Evolutionary conservation across 2,888 invertebrate species (phyloP), one percentile per base, ranked within the genome.

Genomic region (Timema podura): DNA sequence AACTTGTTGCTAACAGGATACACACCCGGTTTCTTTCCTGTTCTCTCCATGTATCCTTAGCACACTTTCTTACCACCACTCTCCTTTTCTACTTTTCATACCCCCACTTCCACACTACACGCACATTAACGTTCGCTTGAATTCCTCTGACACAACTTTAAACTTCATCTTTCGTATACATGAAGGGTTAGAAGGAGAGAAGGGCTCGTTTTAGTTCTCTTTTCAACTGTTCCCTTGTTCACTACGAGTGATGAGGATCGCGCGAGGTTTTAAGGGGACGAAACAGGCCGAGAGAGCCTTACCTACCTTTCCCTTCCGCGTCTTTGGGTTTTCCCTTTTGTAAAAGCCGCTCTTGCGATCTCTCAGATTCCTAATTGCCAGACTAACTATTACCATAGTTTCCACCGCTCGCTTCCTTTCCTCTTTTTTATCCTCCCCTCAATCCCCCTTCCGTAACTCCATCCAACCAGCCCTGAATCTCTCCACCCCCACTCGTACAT

Each of bases 301-400:
- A 30, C 30, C 30, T 30, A 30, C 30, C 30, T 30, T 30, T 30
- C 3, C 61, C 61, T 61, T 61, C 61, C 61, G 61, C 61, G 8
- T 61, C 61, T 61, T 61, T 61, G 61, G 2, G 11, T 30, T 30
- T 30, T 61, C 61, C 44, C 61, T 61, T 61, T 61, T 61, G 61
- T 61, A 61, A 61, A 61, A 61, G 30, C 61, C 61, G 61, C 61
- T 61, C 61, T 61, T 44, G 44, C 61, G 61, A 61, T 30, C 61
- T 30, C 30, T 44, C 44, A 45, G 61, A 44, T 61, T 61, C 61
- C 61, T 61, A 61, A 61, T 44, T 61, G 61, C 61, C 61, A 61
- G 61, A 61, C 61, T 61, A 61, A 61, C 61, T 61, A 61, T 61
- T 61, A 13, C 61, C 44, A 61, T 61, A 61, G 61, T 61, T 61